Evolutionary conservation across 2,797 vertebrate genomes (phyloP).

Genomic region (Scyliorhinus canicula): DNA sequence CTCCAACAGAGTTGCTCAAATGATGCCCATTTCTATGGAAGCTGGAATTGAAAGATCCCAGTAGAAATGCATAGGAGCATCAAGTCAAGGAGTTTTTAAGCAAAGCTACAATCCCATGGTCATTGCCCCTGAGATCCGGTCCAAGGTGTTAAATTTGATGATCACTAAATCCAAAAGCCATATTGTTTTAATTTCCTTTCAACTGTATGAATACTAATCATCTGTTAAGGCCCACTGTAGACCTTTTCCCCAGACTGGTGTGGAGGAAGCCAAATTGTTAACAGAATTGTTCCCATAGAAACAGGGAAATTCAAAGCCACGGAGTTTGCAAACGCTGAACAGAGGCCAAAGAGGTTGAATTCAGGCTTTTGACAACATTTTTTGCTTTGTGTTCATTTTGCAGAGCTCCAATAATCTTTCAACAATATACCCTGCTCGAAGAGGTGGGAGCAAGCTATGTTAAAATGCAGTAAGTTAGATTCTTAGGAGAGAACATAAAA

Average conservation of each 20-base stretch:
- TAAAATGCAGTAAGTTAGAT: not conserved
- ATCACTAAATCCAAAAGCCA: conserved; percentile 37
- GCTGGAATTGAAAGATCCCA: too few species aligned
- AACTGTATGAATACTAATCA: conserved; percentile 39
- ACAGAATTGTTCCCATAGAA: conserved; percentile 27
- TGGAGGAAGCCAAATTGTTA: conserved; percentile 28
- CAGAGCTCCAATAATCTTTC: not conserved
- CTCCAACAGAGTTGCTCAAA: too few species aligned
- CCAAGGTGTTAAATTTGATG: not conserved
- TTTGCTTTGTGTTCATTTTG: not conserved
- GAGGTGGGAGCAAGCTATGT: not conserved
- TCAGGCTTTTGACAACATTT: not conserved
- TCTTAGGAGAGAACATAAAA: not conserved
- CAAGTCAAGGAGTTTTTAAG: too few species aligned
- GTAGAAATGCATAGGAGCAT: too few species aligned
- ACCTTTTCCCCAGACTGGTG: conserved; percentile 22
- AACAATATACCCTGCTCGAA: not conserved
- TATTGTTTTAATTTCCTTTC: conserved; percentile 23
- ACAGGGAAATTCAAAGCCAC: not conserved
- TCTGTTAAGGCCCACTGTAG: conserved; percentile 2
- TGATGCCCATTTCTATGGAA: too few species aligned
- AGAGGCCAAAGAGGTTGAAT: not conserved
- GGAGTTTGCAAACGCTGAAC: not conserved
- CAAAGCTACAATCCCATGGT: too few species aligned
- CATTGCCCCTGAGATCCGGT: too few species aligned